Evolutionary conservation across 2,888 invertebrate genomes (phyloP).

Genomic region (Drosophila rellima): DNA sequence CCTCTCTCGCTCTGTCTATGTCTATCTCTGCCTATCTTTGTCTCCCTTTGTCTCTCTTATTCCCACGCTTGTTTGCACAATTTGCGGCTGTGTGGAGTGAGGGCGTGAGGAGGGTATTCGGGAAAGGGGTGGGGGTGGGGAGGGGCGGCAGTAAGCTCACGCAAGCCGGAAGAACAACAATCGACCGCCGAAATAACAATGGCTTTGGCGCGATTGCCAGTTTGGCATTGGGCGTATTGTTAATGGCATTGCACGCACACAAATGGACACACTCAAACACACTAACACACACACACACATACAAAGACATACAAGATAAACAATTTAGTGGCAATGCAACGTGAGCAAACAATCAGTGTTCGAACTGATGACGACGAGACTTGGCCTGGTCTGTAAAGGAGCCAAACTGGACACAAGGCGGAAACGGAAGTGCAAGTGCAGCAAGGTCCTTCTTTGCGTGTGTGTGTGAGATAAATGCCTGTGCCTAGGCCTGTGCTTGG

Average conservation of each 20-base stretch:
- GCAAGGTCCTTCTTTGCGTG: constrained; percentile 17
- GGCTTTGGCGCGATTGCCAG: constrained; percentile 80
- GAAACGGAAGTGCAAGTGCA: constrained; percentile 61
- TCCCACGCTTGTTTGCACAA: constrained; percentile 79
- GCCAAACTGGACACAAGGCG: constrained; percentile 29
- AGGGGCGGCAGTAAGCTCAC: constrained; percentile 71
- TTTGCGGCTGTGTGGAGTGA: constrained; percentile 50
- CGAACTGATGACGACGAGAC: constrained; percentile 19
- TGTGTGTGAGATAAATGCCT: constrained; percentile 49
- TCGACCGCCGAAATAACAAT: constrained; percentile 81
- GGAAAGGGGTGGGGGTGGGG: background rate
- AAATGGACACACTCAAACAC: constrained; percentile 14
- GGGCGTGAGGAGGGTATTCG: constrained; percentile 24
- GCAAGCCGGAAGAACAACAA: constrained; percentile 81
- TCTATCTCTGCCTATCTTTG: constrained; percentile 14
- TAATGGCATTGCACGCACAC: constrained; percentile 72
- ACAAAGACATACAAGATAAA: constrained; percentile 57
- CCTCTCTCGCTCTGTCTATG: constrained; percentile 9
- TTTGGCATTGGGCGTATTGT: constrained; percentile 82
- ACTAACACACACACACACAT: constrained; percentile 16
- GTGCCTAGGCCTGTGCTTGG: constrained; percentile 20
- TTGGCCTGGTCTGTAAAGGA: constrained; percentile 19
- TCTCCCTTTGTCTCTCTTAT: constrained; percentile 31
- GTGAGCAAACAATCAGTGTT: constrained; percentile 75
- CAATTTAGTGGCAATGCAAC: constrained; percentile 79